These are phyloP conservation scores for Champsocephalus esox DNA, from an alignment of 2,797 vertebrate species.

Conservation along the genomic window DNA sequence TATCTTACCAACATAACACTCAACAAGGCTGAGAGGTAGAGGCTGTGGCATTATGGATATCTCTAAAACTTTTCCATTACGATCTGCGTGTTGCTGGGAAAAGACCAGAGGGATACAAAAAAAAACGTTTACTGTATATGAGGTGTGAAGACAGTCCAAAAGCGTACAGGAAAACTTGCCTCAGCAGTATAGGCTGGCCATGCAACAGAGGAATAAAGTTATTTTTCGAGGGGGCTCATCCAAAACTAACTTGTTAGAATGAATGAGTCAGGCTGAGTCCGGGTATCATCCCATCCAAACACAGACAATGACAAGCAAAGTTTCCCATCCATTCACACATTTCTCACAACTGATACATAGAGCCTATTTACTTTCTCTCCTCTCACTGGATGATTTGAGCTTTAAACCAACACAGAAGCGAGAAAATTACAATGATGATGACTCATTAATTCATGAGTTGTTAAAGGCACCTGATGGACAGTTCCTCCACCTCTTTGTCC, in stretches of 20 bases:
- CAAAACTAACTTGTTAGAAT: constrained; percentile 61
- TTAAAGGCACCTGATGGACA: constrained; percentile 40
- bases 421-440: constrained; percentile 30
- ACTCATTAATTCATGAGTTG: constrained; percentile 68
- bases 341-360: constrained; percentile 41
- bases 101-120: background rate
- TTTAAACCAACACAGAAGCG: constrained; percentile 32
- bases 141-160: constrained; percentile 42
- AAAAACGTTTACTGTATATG: constrained; percentile 46
- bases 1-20: background rate
- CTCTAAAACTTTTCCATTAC: constrained; percentile 30
- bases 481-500: constrained; percentile 50
- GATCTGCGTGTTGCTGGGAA: constrained; percentile 32
- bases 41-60: background rate
- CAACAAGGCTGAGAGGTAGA: no score
- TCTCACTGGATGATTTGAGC: constrained; percentile 19
- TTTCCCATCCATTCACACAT: constrained; percentile 69
- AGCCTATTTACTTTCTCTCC: constrained; percentile 38
- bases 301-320: constrained; percentile 56
- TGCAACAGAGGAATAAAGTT: background rate
- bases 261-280: constrained; percentile 53
- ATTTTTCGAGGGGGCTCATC: constrained; percentile 29
- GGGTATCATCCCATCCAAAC: constrained; percentile 39
- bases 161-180: constrained; percentile 44
- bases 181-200: constrained; percentile 16